A percentile compares a stretch with the other conserved stretches of the same genome.
These are phyloP conservation scores for Corythornis vintsioides DNA, from an alignment of 2,113 vertebrate species.

Conservation along the genomic window DNA sequence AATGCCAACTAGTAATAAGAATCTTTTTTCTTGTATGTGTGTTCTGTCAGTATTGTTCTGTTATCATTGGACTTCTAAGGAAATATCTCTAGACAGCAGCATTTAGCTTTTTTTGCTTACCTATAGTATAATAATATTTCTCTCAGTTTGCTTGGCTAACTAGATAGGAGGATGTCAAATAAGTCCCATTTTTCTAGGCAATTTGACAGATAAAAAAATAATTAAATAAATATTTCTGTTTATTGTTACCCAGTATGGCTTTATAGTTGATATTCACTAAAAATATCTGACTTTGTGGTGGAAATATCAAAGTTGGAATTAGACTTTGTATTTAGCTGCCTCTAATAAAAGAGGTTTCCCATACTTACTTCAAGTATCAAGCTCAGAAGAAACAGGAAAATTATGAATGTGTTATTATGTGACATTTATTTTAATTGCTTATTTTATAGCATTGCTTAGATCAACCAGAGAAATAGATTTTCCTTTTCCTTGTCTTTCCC, in stretches of 20 bases:
- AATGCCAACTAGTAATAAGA: not conserved
- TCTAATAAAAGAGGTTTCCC: conserved; percentile 1
- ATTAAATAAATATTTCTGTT: not conserved
- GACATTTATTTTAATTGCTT: not conserved
- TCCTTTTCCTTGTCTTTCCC: not conserved
- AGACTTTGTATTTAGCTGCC: conserved; percentile 23
- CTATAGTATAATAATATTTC: conserved; percentile 30
- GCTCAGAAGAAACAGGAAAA: not conserved
- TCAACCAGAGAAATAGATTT: not conserved
- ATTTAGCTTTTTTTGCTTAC: conserved; percentile 6
- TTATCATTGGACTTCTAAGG: conserved; percentile 49
- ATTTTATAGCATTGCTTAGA: not conserved
- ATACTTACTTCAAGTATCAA: not conserved
- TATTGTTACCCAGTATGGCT: conserved; percentile 20
- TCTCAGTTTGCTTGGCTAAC: conserved; percentile 7
- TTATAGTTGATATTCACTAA: conserved; percentile 43
- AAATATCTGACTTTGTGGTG: conserved; percentile 8
- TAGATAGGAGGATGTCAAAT: conserved; percentile 6
- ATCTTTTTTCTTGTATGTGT: not conserved
- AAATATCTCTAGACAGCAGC: conserved; percentile 36
- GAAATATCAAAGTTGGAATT: conserved; percentile 33
- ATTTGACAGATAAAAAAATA: not conserved
- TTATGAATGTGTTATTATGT: not conserved
- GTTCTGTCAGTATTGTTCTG: conserved; percentile 27
- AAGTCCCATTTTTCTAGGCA: conserved; percentile 49